Base-by-base conservation (phyloP, 2,797 vertebrate species). In the Morelia viridis region DNA sequence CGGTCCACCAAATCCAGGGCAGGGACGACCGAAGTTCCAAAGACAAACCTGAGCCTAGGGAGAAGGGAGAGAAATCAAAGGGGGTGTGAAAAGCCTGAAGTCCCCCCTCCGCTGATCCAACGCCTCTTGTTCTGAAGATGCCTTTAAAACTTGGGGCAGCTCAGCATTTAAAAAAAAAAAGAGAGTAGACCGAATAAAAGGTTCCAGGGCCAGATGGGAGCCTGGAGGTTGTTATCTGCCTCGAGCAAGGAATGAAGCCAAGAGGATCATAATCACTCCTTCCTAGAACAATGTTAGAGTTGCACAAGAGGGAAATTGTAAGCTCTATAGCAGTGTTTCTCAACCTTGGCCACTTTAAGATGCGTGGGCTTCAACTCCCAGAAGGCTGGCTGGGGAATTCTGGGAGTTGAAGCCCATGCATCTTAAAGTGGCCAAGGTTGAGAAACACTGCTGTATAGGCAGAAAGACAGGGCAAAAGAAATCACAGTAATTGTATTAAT, bases 1-100 rank as follows among this genome's bases (percentile, higher is more conserved):
- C 97, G 98, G 95, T 99, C 99, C 15, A 99, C 98, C 89, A 99
- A 93, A 96, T 99, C 98, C 97, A 99, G 95, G 5, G 99, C 99
- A 92, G 98, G 98, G 71, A 99, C 92, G 0, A 98, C 98, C 87
- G 97, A 98, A 0, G 98, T 94, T 2, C 99, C 99, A 71, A 99
- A 99, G 92, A 99, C 93, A 95, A 99, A 99, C 95, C 98, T 98
- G 95, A 99, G 94, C 94, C 99, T 99, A 26, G 76, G 96, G 26
- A n/a, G 24, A 13, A 3, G 15, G 22, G 93, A 97, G 35, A 0
- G 94, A 68, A 96, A 90, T 0, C 0, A 31, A 4, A 56, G 83
- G 50, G 50, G 50, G 7, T 53, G 7, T 53, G 50, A 53, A 53
- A 0, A 41, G 10, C 22, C 22, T 46, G 22, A 24, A 1, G 0